phyloP scores from a whole-genome alignment of 1,140 invertebrate species.

The Drosophila albomicans region DNA sequence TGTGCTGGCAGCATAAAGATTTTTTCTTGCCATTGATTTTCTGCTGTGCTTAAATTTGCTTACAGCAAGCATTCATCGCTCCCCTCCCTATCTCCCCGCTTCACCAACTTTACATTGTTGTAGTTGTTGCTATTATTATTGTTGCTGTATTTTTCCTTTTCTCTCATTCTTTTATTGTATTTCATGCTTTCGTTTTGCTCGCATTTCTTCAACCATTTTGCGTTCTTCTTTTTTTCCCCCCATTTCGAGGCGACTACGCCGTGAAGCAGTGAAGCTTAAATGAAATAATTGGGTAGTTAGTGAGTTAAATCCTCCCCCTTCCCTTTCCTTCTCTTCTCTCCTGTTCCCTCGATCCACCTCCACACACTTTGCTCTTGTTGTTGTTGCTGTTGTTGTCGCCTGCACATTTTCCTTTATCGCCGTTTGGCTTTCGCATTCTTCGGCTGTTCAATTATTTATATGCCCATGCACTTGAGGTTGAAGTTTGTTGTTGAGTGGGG shows the following conservation, averaged over 20 bases:
- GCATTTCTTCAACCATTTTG: conserved; percentile 62
- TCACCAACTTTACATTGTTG: conserved; percentile 41
- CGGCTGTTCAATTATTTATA: conserved; percentile 70
- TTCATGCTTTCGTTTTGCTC: conserved; percentile 56
- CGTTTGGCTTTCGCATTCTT: conserved; percentile 17
- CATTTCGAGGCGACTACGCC: background rate
- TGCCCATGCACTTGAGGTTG: conserved; percentile 54
- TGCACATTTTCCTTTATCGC: conserved; percentile 12
- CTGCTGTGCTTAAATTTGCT: conserved; percentile 77
- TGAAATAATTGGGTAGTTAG: conserved; percentile 84
- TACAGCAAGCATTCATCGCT: conserved; percentile 43
- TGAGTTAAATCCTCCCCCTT: conserved; percentile 38
- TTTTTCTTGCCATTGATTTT: conserved; percentile 72
- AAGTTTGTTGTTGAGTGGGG: background rate
- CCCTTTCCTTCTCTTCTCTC: background rate
- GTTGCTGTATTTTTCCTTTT: conserved; percentile 14
- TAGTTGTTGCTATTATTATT: conserved; percentile 31
- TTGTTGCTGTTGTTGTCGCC: background rate
- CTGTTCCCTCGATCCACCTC: background rate
- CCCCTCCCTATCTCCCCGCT: conserved; percentile 9
- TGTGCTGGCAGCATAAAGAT: conserved; percentile 34
- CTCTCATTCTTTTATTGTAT: conserved; percentile 45
- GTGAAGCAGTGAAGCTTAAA: conserved; percentile 79
- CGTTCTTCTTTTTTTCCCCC: conserved; percentile 25
- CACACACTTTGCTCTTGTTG: background rate